Percentiles rank a stretch among this genome's conserved stretches.
These are phyloP conservation scores for Cetoscarus ocellatus DNA, from an alignment of 2,797 vertebrate species.

Conservation along the genomic window DNA sequence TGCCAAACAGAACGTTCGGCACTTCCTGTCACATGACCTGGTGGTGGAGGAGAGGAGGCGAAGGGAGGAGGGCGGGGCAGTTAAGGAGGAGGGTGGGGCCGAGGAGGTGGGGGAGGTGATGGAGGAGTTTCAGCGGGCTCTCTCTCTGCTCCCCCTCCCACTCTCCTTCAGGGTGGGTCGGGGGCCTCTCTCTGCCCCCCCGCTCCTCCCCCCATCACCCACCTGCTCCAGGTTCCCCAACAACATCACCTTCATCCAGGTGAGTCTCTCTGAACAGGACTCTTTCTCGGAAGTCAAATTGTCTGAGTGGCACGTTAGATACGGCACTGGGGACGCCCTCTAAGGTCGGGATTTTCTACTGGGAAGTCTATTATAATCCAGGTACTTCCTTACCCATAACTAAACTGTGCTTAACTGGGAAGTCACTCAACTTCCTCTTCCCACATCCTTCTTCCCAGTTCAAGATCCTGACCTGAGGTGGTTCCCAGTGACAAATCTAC, in stretches of 20 bases:
- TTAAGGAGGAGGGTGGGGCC: neutral
- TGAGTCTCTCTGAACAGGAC: conserved; percentile 66
- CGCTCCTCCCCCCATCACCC: conserved; percentile 59
- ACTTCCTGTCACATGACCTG: conserved; percentile 89
- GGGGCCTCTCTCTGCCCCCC: conserved; percentile 87
- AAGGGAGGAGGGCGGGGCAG: neutral
- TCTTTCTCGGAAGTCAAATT: too few relatives aligned
- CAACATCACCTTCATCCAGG: conserved; percentile 91
- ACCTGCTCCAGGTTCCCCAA: conserved; percentile 80
- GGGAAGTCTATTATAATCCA: too few relatives aligned
- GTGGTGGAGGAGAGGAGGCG: conserved; percentile 39
- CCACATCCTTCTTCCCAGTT: too few relatives aligned
- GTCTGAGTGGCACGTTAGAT: too few relatives aligned
- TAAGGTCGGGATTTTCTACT: too few relatives aligned
- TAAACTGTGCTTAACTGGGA: too few relatives aligned
- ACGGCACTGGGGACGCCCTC: too few relatives aligned
- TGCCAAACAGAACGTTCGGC: conserved; percentile 89
- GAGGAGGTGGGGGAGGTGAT: neutral
- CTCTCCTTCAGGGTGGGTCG: conserved; percentile 85
- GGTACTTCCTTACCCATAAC: too few relatives aligned
- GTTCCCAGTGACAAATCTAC: too few relatives aligned
- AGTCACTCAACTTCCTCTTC: too few relatives aligned
- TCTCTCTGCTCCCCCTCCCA: conserved; percentile 70
- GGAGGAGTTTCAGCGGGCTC: conserved; percentile 21
- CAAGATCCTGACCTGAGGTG: too few relatives aligned